phyloP scores from a whole-genome alignment of 2,797 vertebrate genomes.

The Gallinago nigripennis region DNA sequence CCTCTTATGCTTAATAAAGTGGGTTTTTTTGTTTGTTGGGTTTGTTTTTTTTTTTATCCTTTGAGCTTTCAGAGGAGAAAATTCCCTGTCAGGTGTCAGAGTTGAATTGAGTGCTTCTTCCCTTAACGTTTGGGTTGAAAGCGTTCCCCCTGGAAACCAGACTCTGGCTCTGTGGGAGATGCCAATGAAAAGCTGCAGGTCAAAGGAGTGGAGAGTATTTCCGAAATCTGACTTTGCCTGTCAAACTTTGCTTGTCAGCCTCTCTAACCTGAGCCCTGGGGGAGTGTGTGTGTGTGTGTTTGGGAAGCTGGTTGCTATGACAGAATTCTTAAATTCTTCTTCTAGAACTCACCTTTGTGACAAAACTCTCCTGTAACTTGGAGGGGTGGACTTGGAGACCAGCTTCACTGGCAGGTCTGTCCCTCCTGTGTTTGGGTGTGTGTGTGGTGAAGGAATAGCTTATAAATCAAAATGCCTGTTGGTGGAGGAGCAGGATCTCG shows the following conservation, averaged over 20 bases:
- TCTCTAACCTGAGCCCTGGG: neutral
- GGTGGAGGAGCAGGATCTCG: neutral
- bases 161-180: neutral
- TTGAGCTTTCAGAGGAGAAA: neutral
- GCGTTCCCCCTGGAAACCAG: rapidly evolving
- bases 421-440: rapidly evolving
- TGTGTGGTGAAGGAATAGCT: neutral
- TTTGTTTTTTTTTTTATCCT: neutral
- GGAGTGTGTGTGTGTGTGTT: neutral
- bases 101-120: neutral
- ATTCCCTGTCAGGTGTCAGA: neutral
- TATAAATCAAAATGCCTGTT: neutral
- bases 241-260: neutral
- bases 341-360: neutral
- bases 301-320: neutral
- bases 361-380: neutral
- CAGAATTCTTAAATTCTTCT: neutral
- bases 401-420: neutral
- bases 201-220: neutral
- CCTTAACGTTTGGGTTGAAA: neutral
- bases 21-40: no score
- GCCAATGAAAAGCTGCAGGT: neutral
- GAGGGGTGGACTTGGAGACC: neutral
- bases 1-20: neutral
- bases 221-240: neutral